These are phyloP conservation scores for Selene dorsalis DNA, from an alignment of 2,797 vertebrate species.

Conservation along the genomic window DNA sequence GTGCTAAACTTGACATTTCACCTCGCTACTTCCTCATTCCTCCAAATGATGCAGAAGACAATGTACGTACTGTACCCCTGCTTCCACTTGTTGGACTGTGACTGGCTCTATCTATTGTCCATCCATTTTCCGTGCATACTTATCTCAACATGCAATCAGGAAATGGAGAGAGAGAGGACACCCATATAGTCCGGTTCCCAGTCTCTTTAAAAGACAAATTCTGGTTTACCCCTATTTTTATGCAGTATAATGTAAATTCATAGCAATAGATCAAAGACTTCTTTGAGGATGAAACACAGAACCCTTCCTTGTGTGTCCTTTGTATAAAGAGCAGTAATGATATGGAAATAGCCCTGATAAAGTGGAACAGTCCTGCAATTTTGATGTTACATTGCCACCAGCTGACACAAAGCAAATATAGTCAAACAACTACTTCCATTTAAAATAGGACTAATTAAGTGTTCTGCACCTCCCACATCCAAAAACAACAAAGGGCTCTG, in stretches of 20 bases:
- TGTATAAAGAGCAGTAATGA: slow-evolving; percentile 54
- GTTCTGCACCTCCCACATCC: slow-evolving; percentile 40
- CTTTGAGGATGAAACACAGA: slow-evolving; percentile 62
- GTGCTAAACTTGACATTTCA: slow-evolving; percentile 76
- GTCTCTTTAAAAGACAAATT: slow-evolving; percentile 30
- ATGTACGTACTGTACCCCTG: slow-evolving; percentile 2
- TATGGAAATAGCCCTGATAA: slow-evolving; percentile 58
- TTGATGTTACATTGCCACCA: slow-evolving; percentile 43
- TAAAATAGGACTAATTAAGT: slow-evolving; percentile 48
- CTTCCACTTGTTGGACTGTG: slow-evolving; percentile 10
- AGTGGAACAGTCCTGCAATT: slow-evolving; percentile 42
- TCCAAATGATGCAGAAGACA: slow-evolving; percentile 13
- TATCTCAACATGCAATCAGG: neutral
- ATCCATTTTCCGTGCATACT: slow-evolving; percentile 10
- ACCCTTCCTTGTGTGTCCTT: slow-evolving; percentile 40
- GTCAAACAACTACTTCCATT: slow-evolving; percentile 42
- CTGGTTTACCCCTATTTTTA: slow-evolving; percentile 23
- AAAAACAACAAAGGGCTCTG: slow-evolving; percentile 38
- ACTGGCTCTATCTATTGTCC: neutral
- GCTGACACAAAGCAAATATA: slow-evolving; percentile 44
- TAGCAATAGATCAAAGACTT: slow-evolving; percentile 65
- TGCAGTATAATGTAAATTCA: slow-evolving; percentile 32
- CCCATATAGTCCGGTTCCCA: neutral
- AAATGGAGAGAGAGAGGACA: slow-evolving; percentile 5
- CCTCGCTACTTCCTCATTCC: slow-evolving; percentile 56